Evolutionary conservation across 2,797 vertebrate genomes (phyloP).

Genomic region (Megaceryle alcyon): DNA sequence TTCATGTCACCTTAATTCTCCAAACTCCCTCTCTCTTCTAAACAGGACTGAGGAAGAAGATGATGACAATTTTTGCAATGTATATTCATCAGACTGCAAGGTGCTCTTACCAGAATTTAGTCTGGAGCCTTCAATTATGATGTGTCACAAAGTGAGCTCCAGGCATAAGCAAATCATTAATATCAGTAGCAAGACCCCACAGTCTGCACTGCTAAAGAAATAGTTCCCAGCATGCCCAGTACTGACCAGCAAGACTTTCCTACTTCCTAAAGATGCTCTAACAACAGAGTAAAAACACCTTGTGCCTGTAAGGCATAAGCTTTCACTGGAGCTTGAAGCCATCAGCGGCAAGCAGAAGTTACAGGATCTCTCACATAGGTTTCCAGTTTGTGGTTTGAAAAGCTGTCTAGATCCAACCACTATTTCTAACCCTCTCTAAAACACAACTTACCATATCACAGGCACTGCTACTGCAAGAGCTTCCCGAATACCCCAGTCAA

Average conservation of each 20-base stretch:
- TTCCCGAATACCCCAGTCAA: not conserved
- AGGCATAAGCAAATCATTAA: not conserved
- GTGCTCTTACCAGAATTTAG: not conserved
- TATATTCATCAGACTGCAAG: not conserved
- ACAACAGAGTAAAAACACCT: not conserved
- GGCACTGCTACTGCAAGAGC: not conserved
- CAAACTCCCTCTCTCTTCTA: not conserved
- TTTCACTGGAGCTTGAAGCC: not conserved
- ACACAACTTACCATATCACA: not conserved
- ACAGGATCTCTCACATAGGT: rapidly evolving
- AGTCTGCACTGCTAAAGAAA: no score
- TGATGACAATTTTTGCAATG: not conserved
- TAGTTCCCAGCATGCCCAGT: not conserved
- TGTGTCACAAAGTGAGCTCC: not conserved
- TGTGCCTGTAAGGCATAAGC: not conserved
- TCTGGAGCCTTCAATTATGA: not conserved
- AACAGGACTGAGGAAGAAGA: not conserved
- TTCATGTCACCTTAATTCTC: not conserved
- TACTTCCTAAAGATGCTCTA: not conserved
- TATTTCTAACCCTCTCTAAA: not conserved
- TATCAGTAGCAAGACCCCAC: not conserved
- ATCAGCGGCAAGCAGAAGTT: not conserved
- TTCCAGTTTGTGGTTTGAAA: not conserved
- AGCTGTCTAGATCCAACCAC: not conserved
- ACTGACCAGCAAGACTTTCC: not conserved